phyloP scores from a whole-genome alignment of 2,888 invertebrate genomes.

The Prosopocoilus inquinatus region DNA sequence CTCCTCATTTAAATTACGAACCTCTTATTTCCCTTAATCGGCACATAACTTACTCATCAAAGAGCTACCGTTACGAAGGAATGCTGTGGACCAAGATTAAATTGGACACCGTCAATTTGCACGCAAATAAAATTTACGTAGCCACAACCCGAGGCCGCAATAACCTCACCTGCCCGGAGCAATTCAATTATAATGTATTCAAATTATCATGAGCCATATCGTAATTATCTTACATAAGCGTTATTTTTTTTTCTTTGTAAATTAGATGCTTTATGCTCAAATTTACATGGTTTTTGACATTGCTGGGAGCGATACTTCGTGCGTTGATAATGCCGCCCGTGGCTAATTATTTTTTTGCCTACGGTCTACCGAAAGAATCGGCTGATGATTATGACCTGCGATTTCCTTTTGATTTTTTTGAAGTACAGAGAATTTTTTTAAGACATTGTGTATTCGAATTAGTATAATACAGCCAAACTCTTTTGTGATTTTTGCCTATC shows the following conservation, averaged over 20 bases:
- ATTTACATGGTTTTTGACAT: slow-evolving; percentile 6
- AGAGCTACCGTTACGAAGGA: slow-evolving; percentile 3
- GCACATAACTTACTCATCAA: not conserved
- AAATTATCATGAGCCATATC: slow-evolving; percentile 4
- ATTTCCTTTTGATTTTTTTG: no score
- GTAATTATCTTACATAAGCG: slow-evolving; percentile 11
- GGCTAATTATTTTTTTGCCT: no score
- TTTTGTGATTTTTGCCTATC: no score
- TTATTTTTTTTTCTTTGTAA: slow-evolving; percentile 1
- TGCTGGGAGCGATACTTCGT: no score
- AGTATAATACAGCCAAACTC: no score
- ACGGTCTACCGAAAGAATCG: no score
- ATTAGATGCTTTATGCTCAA: slow-evolving; percentile 7
- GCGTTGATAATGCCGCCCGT: no score
- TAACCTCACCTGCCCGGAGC: not conserved
- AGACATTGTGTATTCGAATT: no score
- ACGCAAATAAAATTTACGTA: slow-evolving; percentile 3
- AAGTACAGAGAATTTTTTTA: no score
- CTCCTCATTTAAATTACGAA: no score
- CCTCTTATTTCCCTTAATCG: no score
- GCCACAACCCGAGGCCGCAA: slow-evolving; percentile 1
- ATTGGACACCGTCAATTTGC: slow-evolving; percentile 8
- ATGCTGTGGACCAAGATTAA: not conserved
- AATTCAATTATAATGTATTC: slow-evolving; percentile 7
- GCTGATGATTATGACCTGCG: no score